Conservation (phyloP, 1,140 invertebrate species). For the Campoletis sonorensis region DNA sequence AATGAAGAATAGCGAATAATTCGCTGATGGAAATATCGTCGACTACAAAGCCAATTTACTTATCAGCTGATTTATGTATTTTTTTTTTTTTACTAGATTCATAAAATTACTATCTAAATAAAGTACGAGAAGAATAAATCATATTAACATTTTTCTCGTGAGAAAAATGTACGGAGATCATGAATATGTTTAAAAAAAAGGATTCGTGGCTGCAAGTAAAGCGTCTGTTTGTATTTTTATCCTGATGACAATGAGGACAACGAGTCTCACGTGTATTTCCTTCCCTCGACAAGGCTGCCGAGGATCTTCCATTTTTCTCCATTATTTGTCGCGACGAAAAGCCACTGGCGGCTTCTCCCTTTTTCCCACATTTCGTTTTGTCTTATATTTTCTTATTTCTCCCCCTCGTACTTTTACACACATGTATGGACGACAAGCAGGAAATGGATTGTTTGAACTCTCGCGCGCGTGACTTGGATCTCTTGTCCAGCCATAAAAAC, state of each 20-base stretch:
- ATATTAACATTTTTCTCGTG: too few species aligned
- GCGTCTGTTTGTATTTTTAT: background rate
- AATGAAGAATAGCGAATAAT: too few species aligned
- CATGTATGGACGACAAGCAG: background rate
- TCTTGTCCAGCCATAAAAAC: background rate
- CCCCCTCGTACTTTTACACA: background rate
- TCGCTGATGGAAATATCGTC: too few species aligned
- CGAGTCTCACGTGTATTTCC: background rate
- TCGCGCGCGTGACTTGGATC: background rate
- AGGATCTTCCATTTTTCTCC: background rate
- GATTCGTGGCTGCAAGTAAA: background rate
- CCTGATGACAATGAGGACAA: background rate
- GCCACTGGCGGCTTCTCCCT: background rate
- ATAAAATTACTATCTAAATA: too few species aligned
- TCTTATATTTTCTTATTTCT: background rate
- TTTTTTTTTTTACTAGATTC: too few species aligned
- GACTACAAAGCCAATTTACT: too few species aligned
- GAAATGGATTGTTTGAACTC: conserved; percentile 22
- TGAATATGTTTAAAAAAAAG: background rate
- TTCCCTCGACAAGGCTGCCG: background rate
- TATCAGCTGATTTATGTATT: too few species aligned
- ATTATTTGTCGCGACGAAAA: conserved; percentile 3
- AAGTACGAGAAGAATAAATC: too few species aligned
- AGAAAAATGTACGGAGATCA: too few species aligned
- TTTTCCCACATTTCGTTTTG: background rate